Percentiles rank a stretch among this genome's conserved stretches.
Conservation (phyloP, 2,113 vertebrate species). For the Microcebus tavaratra region DNA sequence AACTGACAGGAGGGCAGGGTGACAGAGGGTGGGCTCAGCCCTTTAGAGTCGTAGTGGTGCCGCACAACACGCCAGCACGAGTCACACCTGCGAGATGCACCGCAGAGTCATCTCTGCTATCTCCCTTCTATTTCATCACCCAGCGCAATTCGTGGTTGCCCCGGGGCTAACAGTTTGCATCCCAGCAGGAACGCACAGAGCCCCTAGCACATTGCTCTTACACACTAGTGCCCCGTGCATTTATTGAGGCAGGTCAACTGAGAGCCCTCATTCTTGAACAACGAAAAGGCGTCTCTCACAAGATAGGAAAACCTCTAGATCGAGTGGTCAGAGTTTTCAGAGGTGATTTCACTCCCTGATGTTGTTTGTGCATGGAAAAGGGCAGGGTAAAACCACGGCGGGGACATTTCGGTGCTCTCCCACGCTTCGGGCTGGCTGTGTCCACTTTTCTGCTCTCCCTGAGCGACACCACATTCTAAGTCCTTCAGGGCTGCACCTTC, state of each 20-base stretch:
- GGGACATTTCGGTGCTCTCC: neutral
- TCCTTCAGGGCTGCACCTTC: neutral
- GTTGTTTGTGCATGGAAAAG: neutral
- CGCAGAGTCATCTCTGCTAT: neutral
- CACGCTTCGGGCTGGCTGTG: neutral
- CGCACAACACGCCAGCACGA: too few species aligned
- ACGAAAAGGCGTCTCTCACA: neutral
- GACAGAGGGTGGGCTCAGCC: neutral
- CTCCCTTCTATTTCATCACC: neutral
- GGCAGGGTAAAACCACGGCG: neutral
- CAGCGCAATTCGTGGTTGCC: rapidly evolving
- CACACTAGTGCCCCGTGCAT: rapidly evolving
- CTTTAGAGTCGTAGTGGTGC: too few species aligned
- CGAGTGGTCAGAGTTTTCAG: neutral
- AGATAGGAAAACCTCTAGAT: neutral
- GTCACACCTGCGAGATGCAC: too few species aligned
- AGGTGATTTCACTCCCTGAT: neutral
- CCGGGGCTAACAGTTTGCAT: neutral
- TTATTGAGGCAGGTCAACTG: neutral
- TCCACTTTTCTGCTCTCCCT: neutral
- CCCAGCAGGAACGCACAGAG: neutral
- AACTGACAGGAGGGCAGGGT: too few species aligned
- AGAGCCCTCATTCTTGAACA: neutral
- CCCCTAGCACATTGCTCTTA: too few species aligned
- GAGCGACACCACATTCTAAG: neutral